Percentiles rank a stretch among this genome's conserved stretches.
phyloP scores from a whole-genome alignment of 1,140 invertebrate genomes.

The Nasonia giraulti region DNA sequence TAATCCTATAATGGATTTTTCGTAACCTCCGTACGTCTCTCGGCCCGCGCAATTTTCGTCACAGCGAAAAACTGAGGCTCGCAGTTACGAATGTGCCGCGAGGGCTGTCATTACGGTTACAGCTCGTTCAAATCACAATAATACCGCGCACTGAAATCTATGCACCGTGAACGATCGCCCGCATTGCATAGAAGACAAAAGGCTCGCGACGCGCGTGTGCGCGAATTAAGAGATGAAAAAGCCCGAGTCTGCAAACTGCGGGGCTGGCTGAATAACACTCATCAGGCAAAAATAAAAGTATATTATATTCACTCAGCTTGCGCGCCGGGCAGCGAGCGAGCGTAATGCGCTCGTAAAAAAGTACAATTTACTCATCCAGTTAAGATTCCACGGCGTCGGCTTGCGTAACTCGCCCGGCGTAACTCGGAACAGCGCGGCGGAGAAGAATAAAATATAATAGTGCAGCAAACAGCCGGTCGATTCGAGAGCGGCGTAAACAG shows the following conservation, averaged over 20 bases:
- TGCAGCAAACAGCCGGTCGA: not conserved
- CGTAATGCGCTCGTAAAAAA: constrained; percentile 15
- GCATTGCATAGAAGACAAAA: not conserved
- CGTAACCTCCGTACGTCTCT: not conserved
- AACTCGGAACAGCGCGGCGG: not conserved
- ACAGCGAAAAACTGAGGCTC: not conserved
- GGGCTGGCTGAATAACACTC: not conserved
- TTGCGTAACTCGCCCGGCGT: not conserved
- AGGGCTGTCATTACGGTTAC: not conserved
- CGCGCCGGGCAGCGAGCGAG: not conserved
- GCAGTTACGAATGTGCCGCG: not conserved
- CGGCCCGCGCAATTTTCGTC: not conserved
- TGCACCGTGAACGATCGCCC: not conserved
- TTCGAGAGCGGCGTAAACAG: not conserved
- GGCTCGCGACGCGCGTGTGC: no score
- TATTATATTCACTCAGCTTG: not conserved
- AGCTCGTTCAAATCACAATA: not conserved
- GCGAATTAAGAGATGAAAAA: not conserved
- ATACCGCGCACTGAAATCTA: not conserved
- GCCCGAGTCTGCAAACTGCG: not conserved
- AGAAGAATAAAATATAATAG: not conserved
- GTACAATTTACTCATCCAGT: constrained; percentile 16
- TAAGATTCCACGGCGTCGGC: constrained; percentile 24
- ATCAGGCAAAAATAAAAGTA: constrained; percentile 20
- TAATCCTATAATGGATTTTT: not conserved